Percentiles rank a stretch among this genome's conserved stretches.
Evolutionary conservation across 2,113 vertebrate species (phyloP).

Genomic region (Austrofundulus limnaeus): DNA sequence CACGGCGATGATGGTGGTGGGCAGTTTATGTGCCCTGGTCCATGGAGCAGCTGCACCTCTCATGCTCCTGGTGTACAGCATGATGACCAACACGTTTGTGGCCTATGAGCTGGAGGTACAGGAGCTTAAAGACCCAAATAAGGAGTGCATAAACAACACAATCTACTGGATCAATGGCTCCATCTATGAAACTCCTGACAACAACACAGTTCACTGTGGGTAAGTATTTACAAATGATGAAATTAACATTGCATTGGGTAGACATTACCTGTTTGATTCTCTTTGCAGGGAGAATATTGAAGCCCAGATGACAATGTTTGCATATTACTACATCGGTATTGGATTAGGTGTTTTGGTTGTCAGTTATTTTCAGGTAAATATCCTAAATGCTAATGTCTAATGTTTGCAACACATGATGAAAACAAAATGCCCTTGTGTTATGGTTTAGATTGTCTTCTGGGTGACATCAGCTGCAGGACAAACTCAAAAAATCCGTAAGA

Average conservation of each 20-base stretch:
- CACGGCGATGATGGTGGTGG: constrained; percentile 73
- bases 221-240: constrained; percentile 51
- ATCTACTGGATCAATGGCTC: constrained; percentile 77
- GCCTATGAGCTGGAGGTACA: constrained; percentile 72
- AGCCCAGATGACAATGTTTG: constrained; percentile 77
- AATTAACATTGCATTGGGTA: neutral
- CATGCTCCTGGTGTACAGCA: constrained; percentile 78
- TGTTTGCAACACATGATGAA: neutral
- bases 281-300: constrained; percentile 77
- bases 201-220: constrained; percentile 71
- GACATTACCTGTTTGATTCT: constrained; percentile 13
- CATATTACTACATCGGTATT: constrained; percentile 79
- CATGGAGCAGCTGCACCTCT: constrained; percentile 76
- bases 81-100: constrained; percentile 81
- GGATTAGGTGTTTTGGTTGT: constrained; percentile 72
- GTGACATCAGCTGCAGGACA: constrained; percentile 75
- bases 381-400: neutral
- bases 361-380: constrained; percentile 79
- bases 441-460: constrained; percentile 74
- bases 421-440: neutral
- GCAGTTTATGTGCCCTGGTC: constrained; percentile 73
- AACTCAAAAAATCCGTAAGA: constrained; percentile 71
- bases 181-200: constrained; percentile 59
- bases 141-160: constrained; percentile 69
- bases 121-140: constrained; percentile 71